phyloP scores from a whole-genome alignment of 2,113 vertebrate species.

The Rattus norvegicus region GRCr8 NC_086022.1:170172001-170172500 shows the following conservation, averaged over 20 bases:
- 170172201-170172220: neutral
- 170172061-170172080: neutral
- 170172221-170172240: neutral
- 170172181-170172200: neutral
- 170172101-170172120: neutral
- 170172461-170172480: slow-evolving; percentile 50
- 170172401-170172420: neutral
- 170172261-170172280: neutral
- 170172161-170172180: neutral
- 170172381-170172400: neutral
- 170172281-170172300: neutral
- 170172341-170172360: neutral
- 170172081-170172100: neutral
- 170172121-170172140: neutral
- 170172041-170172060: neutral
- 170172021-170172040: neutral
- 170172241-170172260: neutral
- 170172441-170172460: neutral
- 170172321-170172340: neutral
- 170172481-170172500: slow-evolving; percentile 55
- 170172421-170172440: slow-evolving; percentile 71
- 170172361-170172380: neutral
- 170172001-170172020: neutral
- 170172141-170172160: neutral
- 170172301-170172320: neutral